These are phyloP conservation scores for Stratiolaelaps scimitus DNA, from an alignment of 1,140 invertebrate species.

Conservation along the genomic window DNA sequence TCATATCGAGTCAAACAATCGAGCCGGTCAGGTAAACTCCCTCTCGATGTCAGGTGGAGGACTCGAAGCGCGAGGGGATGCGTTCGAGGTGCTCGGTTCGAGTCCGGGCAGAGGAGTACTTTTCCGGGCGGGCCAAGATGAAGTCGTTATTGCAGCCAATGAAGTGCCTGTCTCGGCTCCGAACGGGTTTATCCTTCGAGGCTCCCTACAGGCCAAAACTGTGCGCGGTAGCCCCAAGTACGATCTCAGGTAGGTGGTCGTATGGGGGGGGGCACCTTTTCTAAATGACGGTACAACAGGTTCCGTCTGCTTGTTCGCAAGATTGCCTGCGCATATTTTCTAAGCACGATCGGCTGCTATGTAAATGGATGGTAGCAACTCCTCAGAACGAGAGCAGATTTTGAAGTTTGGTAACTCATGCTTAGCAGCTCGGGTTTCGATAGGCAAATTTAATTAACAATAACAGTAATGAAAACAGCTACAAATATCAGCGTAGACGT, in stretches of 20 bases:
- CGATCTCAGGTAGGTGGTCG: slow-evolving; percentile 1
- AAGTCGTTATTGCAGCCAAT: slow-evolving; percentile 10
- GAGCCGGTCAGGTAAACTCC: slow-evolving; percentile 13
- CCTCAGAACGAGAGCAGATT: no score
- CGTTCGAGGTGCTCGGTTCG: neutral
- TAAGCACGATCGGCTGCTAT: no score
- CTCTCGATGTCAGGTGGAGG: neutral
- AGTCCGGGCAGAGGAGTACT: neutral
- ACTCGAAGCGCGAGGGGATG: neutral
- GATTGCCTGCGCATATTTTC: no score
- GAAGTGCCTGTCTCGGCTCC: neutral
- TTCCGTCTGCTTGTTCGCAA: no score
- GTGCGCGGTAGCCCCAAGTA: neutral
- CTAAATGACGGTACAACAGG: no score
- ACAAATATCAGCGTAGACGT: no score
- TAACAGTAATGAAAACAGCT: no score
- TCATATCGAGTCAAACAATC: slow-evolving; percentile 19
- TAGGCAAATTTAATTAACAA: no score
- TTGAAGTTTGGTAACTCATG: no score
- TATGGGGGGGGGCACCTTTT: no score
- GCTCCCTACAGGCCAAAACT: neutral
- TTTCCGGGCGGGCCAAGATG: slow-evolving; percentile 3
- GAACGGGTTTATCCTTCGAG: slow-evolving; percentile 6
- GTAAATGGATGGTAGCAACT: no score
- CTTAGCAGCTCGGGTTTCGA: no score